Percentiles rank a stretch among this genome's conserved stretches.
Conservation (phyloP, 2,797 vertebrate genomes). For the Pempheris klunzingeri region DNA sequence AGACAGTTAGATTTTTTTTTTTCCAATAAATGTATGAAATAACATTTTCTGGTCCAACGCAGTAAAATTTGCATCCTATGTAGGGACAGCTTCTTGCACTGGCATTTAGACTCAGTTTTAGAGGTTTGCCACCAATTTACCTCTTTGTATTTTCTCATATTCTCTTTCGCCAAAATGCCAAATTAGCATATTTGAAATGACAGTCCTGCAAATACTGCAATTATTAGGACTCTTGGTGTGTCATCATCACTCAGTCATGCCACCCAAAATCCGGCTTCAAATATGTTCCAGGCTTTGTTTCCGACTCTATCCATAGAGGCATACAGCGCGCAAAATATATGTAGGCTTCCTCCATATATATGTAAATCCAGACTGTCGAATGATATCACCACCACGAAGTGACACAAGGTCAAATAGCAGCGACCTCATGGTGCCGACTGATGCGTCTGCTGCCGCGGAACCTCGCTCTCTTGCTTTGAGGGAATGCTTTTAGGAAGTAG, state of each 20-base stretch:
- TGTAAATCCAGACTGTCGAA: slow-evolving; percentile 36
- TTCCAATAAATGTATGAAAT: slow-evolving; percentile 30
- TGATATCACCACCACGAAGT: slow-evolving; percentile 14
- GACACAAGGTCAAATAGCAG: slow-evolving; percentile 33
- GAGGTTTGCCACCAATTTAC: slow-evolving; percentile 61
- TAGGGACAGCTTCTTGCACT: slow-evolving; percentile 19
- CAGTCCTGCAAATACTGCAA: slow-evolving; percentile 43
- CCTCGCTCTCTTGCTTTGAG: not conserved
- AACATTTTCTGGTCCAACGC: not conserved
- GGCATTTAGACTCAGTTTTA: slow-evolving; percentile 66
- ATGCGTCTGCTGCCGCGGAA: not conserved
- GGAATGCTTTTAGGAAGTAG: not conserved
- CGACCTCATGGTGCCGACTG: slow-evolving; percentile 3
- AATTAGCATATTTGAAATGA: slow-evolving; percentile 77
- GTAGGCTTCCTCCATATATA: slow-evolving; percentile 14
- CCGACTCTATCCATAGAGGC: slow-evolving; percentile 36
- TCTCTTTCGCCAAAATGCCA: slow-evolving; percentile 71
- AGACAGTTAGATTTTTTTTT: slow-evolving; percentile 24
- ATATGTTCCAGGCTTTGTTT: not conserved
- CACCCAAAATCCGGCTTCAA: slow-evolving; percentile 9
- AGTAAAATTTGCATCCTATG: slow-evolving; percentile 23
- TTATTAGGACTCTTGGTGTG: slow-evolving; percentile 40
- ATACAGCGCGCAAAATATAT: slow-evolving; percentile 19
- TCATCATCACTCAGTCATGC: slow-evolving; percentile 40
- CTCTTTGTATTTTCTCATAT: slow-evolving; percentile 63